Evolutionary conservation across 2,113 vertebrate genomes (phyloP).

Genomic region (Uropsilus gracilis): DNA sequence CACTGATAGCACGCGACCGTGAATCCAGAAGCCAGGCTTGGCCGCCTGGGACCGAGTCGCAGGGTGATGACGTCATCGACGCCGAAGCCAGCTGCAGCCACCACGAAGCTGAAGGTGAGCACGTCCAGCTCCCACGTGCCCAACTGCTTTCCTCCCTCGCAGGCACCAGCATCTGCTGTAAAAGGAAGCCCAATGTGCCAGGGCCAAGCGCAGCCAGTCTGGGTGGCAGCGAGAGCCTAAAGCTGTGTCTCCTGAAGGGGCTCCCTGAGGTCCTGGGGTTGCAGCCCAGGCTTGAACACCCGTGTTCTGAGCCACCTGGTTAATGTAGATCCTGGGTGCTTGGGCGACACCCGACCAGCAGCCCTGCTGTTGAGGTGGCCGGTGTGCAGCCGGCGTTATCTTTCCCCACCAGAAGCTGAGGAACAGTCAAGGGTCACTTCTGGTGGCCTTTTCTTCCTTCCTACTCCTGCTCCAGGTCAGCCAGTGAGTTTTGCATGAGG

Average conservation of each 20-base stretch:
- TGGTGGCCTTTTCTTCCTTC: neutral
- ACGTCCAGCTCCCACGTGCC: too few species aligned
- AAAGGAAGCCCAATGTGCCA: neutral
- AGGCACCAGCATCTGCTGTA: neutral
- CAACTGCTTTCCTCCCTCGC: neutral
- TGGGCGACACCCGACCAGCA: neutral
- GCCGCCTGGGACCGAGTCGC: too few species aligned
- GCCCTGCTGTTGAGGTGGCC: too few species aligned
- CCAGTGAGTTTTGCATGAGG: neutral
- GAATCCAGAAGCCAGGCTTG: neutral
- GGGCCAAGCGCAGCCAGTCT: too few species aligned
- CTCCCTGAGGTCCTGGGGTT: neutral
- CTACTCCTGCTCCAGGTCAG: neutral
- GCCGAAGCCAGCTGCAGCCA: neutral
- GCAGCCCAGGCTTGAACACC: neutral
- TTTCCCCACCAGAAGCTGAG: neutral
- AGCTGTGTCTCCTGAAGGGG: neutral
- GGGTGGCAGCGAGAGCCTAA: neutral
- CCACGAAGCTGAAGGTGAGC: neutral
- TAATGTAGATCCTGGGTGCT: neutral
- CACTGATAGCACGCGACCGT: fast-evolving
- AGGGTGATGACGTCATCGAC: too few species aligned
- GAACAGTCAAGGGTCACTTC: neutral
- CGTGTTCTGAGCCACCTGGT: neutral
- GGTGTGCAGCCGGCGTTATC: neutral